Percentiles rank a stretch among this genome's conserved stretches.
Evolutionary conservation across 2,113 vertebrate genomes (phyloP).

Genomic region (Litocranius walleri): DNA sequence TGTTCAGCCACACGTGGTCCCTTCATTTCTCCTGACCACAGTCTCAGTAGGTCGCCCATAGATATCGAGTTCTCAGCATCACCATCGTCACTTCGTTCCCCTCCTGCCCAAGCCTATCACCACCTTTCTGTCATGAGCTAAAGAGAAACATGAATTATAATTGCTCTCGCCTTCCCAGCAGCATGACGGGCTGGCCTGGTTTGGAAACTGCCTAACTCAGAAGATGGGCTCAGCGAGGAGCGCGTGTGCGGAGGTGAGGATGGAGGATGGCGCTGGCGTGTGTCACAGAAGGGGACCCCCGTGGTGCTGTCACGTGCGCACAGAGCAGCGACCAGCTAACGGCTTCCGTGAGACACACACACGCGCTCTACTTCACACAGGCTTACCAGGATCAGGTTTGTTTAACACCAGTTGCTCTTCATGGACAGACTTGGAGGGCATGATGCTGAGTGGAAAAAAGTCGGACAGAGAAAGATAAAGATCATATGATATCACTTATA

Average conservation of each 20-base stretch:
- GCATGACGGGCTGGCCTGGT: not conserved
- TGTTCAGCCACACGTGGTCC: fast-evolving
- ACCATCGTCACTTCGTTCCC: not conserved
- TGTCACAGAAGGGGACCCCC: fast-evolving
- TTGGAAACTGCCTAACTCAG: not conserved
- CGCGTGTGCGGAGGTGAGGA: not conserved
- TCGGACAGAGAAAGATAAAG: not conserved
- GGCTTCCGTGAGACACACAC: not conserved
- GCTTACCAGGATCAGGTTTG: not conserved
- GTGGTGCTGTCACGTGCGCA: fast-evolving
- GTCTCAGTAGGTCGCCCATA: not conserved
- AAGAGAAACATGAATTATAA: slow-evolving; percentile 31
- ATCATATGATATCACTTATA: not conserved
- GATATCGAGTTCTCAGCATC: not conserved
- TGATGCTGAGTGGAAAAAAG: not conserved
- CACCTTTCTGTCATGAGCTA: slow-evolving; percentile 12
- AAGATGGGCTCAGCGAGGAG: not conserved
- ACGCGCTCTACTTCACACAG: not conserved
- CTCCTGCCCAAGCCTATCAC: slow-evolving; percentile 8
- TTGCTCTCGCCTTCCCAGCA: not conserved
- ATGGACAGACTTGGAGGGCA: not conserved
- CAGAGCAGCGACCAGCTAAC: not conserved
- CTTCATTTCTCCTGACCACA: not conserved
- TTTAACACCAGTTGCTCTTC: not conserved
- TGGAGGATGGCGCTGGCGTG: fast-evolving